Evolutionary conservation across 2,888 invertebrate species (phyloP).

Genomic region (Acronicta psi): DNA sequence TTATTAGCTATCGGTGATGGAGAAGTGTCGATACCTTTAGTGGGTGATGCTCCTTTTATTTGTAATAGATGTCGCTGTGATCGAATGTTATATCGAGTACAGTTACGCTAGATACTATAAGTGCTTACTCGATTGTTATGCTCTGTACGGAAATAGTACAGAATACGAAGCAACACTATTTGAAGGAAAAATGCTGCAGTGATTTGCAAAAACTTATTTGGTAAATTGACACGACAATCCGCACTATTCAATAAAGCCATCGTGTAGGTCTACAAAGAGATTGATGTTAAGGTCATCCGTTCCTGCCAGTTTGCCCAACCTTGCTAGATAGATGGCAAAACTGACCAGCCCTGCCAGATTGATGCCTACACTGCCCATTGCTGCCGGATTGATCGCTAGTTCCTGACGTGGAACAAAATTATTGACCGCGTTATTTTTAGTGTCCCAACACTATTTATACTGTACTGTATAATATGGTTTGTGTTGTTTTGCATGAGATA

Average conservation of each 20-base stretch:
- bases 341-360: constrained; percentile 39
- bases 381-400: constrained; percentile 42
- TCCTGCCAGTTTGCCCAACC: constrained; percentile 36
- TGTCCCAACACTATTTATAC: constrained; percentile 33
- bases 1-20: constrained; percentile 76
- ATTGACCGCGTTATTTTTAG: constrained; percentile 47
- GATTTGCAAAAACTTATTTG: too few species aligned
- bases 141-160: constrained; percentile 5
- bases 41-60: constrained; percentile 70
- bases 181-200: neutral
- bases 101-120: constrained; percentile 22
- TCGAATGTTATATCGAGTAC: constrained; percentile 31
- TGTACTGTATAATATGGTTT: constrained; percentile 12
- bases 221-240: neutral
- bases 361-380: constrained; percentile 38
- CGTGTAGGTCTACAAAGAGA: constrained; percentile 41
- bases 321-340: constrained; percentile 33
- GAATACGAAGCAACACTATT: neutral
- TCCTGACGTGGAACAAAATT: constrained; percentile 42
- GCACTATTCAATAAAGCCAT: constrained; percentile 36
- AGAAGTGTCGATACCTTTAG: constrained; percentile 73
- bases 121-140: constrained; percentile 11
- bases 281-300: constrained; percentile 29
- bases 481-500: constrained; percentile 6
- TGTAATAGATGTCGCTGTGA: constrained; percentile 50